Base-by-base conservation (phyloP, 2,113 vertebrate genomes). In the Echinops telfairi region DNA sequence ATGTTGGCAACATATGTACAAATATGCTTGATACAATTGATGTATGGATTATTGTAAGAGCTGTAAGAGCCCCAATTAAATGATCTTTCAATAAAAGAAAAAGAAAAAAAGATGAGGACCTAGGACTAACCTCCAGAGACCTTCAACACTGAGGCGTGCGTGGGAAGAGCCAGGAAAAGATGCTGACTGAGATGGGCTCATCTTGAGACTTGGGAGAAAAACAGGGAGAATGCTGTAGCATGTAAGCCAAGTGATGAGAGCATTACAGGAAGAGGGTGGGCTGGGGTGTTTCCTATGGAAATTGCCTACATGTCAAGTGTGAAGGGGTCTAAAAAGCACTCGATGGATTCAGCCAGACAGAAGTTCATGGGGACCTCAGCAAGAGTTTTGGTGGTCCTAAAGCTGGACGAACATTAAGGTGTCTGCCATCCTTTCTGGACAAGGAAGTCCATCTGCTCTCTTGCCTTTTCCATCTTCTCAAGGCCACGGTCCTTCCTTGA, bases 251-350 rank as follows among this genome's bases (percentile, higher is more conserved):
- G 57, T 16, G 43, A 87, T 60, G 6, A 84, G 15, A 73, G 25
- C 22, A 12, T 47, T 62, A 64, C 12, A 53, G 60, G 78, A 87
- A 93, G 29, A 3, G 10, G 27, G 23, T 62, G 23, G 17, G 17
- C 12, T 66, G 31, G 12, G 25, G 17, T 43, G 33, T 27, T 86
- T 92, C 57, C 47, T 27, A 81, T 58, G 3, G 9, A 25, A 82
- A 27, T 4, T 89, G 53, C 25, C 84, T 8, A 47, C 70, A 60
- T 68, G 20, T 40, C 73, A 12, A 0, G 11, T 71, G 40, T 84
- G 31, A 64, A 81, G n/a, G 83, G 38, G 20, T 43, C 58, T 89
- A 86, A 38, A 89, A 83, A 83, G 19, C 38, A 78, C 66, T 77
- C 53, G 10, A 38, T 47, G 66, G 70, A 25, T 84, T 81, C 12